Base-by-base conservation (phyloP, 1,140 invertebrate genomes). In the Cecropterus lyciades region DNA sequence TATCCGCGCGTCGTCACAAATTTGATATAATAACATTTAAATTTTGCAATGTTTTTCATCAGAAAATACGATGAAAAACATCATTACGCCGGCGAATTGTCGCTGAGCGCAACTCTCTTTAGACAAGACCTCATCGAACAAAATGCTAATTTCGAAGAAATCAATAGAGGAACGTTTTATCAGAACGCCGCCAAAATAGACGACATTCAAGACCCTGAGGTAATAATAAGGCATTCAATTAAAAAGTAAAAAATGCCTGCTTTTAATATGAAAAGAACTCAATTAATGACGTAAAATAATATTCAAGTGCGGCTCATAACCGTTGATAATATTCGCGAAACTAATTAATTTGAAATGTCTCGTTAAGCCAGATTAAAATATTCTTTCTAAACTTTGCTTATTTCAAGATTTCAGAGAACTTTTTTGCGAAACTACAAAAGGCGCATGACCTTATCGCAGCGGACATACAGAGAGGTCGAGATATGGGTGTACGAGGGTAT, bases 401-500 rank as follows among this genome's bases (percentile, higher is more conserved):
- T 65, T 63, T 71, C 9, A n/a, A 85, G 82, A 75, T 85, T 67
- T 75, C 74, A 16, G 80, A 85, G 63, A 77, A 73, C 33, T 79
- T 75, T 55, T 83, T 68, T 52, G 72, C 66, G 13, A 51, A 72
- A 42, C 49, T 82, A 9, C 79, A 79, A 71, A 73, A 66, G 1
- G 96, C 97, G 15, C 92, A 98, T 14, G 95, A 96, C 69, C 75
- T 93, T 7, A 79, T 96, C 4, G 95, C 96, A 64, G 93, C 96
- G 57, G 95, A 96, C 72, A 94, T 97, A 62, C 93, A 96, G 84
- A 93, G 97, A 72, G 97, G 98, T 2, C 93, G 98, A 67, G 98
- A 99, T 88, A 97, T 99, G 81, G 98, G 97, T 11, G 87, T 99
- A 17, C 95, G 96, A 1, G 94, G 95, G 0, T 99, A 98, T 79